phyloP scores from a whole-genome alignment of 1,140 invertebrate species.

The Tribolium madens region DNA sequence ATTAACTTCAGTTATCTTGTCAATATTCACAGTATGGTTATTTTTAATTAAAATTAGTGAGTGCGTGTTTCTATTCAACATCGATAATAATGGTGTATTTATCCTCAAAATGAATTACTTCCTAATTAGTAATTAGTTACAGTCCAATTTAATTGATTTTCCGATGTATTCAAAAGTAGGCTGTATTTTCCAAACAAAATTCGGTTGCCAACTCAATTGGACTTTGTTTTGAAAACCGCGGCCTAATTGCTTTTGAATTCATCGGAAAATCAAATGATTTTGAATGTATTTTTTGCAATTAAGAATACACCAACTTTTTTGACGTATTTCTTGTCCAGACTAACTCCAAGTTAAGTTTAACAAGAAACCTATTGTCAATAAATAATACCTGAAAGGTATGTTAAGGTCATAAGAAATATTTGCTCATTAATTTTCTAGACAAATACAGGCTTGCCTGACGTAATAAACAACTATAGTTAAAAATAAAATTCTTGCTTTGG shows the following conservation, averaged over 20 bases:
- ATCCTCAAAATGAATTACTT: too few species aligned
- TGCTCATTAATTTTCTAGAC: slow-evolving; percentile 35
- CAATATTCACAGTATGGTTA: not conserved
- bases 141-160: too few species aligned
- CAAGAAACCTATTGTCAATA: not conserved
- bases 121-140: too few species aligned
- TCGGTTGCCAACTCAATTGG: too few species aligned
- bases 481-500: slow-evolving; percentile 2
- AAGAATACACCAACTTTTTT: not conserved
- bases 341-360: not conserved
- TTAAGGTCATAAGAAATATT: slow-evolving; percentile 24
- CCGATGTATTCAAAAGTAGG: too few species aligned
- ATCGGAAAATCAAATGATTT: too few species aligned
- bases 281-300: too few species aligned
- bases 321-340: too few species aligned
- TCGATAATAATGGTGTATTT: too few species aligned
- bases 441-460: slow-evolving; percentile 24
- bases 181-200: too few species aligned
- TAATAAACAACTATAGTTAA: slow-evolving; percentile 13
- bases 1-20: slow-evolving; percentile 16
- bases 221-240: too few species aligned
- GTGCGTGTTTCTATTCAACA: not conserved
- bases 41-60: slow-evolving; percentile 23
- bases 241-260: too few species aligned
- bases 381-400: not conserved